phyloP scores from a whole-genome alignment of 2,888 invertebrate species.

The Resseliella maxima region DNA sequence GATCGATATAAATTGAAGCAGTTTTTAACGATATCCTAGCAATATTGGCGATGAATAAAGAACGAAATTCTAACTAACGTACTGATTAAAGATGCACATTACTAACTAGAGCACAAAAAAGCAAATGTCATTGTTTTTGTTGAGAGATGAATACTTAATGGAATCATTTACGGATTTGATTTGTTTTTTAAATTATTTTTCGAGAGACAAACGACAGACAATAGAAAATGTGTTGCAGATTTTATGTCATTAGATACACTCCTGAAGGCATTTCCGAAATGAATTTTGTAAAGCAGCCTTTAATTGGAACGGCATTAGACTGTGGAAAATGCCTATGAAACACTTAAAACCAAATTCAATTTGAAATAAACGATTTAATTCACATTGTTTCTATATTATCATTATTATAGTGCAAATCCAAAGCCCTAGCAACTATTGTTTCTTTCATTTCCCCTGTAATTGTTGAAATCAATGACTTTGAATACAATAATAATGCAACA shows the following conservation, averaged over 20 bases:
- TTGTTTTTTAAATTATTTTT: too few relatives aligned
- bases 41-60: too few relatives aligned
- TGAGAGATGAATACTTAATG: too few relatives aligned
- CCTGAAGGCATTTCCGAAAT: slow-evolving; percentile 18
- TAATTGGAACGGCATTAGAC: background rate
- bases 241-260: background rate
- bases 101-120: too few relatives aligned
- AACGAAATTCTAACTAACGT: too few relatives aligned
- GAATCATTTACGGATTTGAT: too few relatives aligned
- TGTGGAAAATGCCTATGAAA: background rate
- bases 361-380: slow-evolving; percentile 15
- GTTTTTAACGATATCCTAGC: too few relatives aligned
- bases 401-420: background rate
- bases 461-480: background rate
- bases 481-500: background rate
- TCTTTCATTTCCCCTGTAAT: background rate
- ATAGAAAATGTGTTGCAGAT: too few relatives aligned
- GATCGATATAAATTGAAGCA: too few relatives aligned
- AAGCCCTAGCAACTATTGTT: background rate
- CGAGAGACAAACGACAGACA: too few relatives aligned
- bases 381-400: background rate
- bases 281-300: background rate
- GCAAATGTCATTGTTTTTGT: too few relatives aligned
- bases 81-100: too few relatives aligned
- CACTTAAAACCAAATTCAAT: background rate